A percentile compares a stretch with the other conserved stretches of the same genome.
Evolutionary conservation across 2,888 invertebrate genomes (phyloP).

Genomic region (Eurois occulta): DNA sequence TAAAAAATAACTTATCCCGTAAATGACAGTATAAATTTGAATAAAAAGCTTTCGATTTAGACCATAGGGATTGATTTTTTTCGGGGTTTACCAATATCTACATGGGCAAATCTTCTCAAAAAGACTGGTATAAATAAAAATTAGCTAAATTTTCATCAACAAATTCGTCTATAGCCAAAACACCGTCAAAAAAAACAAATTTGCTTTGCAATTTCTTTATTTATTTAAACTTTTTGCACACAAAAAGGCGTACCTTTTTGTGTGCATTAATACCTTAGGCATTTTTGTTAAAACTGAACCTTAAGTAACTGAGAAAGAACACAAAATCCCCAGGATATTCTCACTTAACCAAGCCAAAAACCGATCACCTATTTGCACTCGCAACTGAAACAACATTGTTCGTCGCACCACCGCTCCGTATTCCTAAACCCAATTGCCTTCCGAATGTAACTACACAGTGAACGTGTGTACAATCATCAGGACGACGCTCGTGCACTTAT

Average conservation of each 20-base stretch:
- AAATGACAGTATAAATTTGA: too few species aligned
- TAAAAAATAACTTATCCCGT: too few species aligned
- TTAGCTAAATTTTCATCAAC: too few species aligned
- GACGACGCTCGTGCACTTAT: constrained; percentile 67
- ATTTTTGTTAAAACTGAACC: neutral
- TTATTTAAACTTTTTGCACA: too few species aligned
- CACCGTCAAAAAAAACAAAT: too few species aligned
- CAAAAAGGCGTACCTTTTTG: neutral
- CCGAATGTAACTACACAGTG: constrained; percentile 57
- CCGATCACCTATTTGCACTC: neutral
- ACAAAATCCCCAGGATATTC: neutral
- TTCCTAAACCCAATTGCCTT: constrained; percentile 51
- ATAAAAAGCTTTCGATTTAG: too few species aligned
- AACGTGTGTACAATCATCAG: constrained; percentile 45
- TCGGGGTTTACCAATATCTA: too few species aligned
- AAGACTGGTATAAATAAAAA: too few species aligned
- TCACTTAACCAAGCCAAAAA: neutral
- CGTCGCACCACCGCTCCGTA: constrained; percentile 14
- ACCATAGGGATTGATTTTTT: too few species aligned
- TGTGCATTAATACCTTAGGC: neutral
- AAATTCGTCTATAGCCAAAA: neutral
- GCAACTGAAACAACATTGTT: constrained; percentile 21
- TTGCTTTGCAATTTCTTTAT: too few species aligned
- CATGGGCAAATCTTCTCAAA: too few species aligned
- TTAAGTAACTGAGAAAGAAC: neutral